Base-by-base conservation (phyloP, 2,113 vertebrate species). In the Chaetorhynchus papuensis region DNA sequence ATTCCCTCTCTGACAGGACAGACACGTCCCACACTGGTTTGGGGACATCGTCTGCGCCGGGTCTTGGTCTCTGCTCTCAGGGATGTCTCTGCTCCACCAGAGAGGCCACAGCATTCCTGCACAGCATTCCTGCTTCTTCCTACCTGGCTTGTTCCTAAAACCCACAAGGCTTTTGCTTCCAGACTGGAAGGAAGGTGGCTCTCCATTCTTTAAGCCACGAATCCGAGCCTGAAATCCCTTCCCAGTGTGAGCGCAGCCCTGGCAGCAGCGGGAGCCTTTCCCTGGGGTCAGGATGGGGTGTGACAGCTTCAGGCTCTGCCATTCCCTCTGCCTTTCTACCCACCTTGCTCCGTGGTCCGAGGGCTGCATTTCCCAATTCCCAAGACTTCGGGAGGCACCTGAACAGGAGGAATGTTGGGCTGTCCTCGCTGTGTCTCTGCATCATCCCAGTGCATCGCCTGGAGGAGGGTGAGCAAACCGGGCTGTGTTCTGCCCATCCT, bases 371-470 rank as follows among this genome's bases (percentile, higher is more conserved):
- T 33, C 50, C 85, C 50, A 3, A 4, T 21, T 68, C 10, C 45
- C 65, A 31, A 4, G 10, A 6, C 8, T 27, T 61, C 1, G 11
- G 61, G 31, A 78, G 19, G 12, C 35, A 27, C 24, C 26, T 1
- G 0, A 30, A 10, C 4, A 9, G 30, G 56, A 41, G 50, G 12
- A 60, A 18, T 0, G 10, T 6, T 28, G 4, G 4, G 15, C 63
- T 53, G 45, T 8, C 33, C 31, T 0, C 5, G 3, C 23, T 8
- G 8, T 8, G 30, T n/a, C 63, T 35, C 14, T 5, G 30, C 66
- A 3, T 30, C 68, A 33, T 15, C 30, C 42, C 35, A 1, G 7
- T 2, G 23, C 24, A 1, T 1, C 0, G 11, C 31, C 66, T 10
- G 45, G 27, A 45, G 65, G 30, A 56, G 4, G 44, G n/a, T 1